A percentile compares a stretch with the other conserved stretches of the same genome.
Evolutionary conservation across 2,797 vertebrate genomes (phyloP).

Genomic region (Tadarida brasiliensis): DNA sequence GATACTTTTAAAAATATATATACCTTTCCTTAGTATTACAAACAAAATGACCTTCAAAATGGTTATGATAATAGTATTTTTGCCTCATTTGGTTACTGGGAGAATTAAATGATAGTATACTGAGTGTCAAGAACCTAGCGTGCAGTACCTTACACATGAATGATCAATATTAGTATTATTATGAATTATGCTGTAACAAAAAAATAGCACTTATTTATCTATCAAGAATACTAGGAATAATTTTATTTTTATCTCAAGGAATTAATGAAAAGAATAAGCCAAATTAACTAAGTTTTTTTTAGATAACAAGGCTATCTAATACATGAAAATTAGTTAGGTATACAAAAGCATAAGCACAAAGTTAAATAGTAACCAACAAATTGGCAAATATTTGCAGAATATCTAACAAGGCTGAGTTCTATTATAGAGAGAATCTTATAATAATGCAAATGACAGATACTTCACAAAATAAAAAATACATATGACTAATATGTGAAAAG

Average conservation of each 20-base stretch:
- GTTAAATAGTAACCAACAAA: conserved; percentile 17
- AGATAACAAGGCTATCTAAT: neutral
- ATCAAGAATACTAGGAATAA: conserved; percentile 7
- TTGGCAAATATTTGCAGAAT: neutral
- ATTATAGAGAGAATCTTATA: neutral
- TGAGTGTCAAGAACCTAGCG: neutral
- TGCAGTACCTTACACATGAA: neutral
- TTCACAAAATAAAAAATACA: conserved; percentile 10
- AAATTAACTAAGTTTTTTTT: neutral
- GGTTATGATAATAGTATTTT: neutral
- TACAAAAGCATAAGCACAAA: conserved; percentile 39
- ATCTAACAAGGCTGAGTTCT: neutral
- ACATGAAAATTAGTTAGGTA: neutral
- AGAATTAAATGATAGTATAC: conserved; percentile 10
- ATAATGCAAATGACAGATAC: conserved; percentile 17
- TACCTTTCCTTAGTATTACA: neutral
- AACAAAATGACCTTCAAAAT: conserved; percentile 20
- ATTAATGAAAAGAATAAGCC: conserved; percentile 7
- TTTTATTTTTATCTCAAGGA: conserved; percentile 42
- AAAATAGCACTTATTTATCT: neutral
- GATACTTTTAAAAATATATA: neutral
- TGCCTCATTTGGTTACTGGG: neutral
- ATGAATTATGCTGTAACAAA: neutral
- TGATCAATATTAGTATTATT: neutral
- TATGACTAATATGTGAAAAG: neutral